Evolutionary conservation across 2,888 invertebrate species (phyloP).

Genomic region (Ennomos erosarius): DNA sequence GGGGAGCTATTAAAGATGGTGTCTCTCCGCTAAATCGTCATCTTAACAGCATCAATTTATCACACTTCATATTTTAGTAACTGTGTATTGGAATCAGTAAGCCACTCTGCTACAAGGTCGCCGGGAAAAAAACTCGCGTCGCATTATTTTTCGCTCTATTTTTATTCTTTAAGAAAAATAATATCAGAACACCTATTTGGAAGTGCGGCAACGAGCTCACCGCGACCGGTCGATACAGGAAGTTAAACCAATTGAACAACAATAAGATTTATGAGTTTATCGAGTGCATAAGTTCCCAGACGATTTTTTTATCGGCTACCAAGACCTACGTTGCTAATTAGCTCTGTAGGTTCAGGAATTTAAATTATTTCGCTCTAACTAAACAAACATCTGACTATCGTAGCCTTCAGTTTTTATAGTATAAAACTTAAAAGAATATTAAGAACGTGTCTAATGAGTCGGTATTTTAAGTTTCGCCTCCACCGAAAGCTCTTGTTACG

Average conservation of each 20-base stretch:
- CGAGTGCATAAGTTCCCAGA: slow-evolving; percentile 57
- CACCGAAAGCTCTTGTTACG: no score
- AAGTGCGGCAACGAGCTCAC: slow-evolving; percentile 61
- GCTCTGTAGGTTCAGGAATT: slow-evolving; percentile 16
- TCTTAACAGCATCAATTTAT: slow-evolving; percentile 72
- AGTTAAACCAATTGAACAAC: slow-evolving; percentile 77
- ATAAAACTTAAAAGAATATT: no score
- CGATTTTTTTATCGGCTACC: slow-evolving; percentile 38
- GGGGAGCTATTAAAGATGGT: slow-evolving; percentile 57
- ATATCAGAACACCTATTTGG: slow-evolving; percentile 81
- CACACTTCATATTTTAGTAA: slow-evolving; percentile 75
- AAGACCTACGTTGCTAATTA: slow-evolving; percentile 37
- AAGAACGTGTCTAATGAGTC: no score
- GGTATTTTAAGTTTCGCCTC: no score
- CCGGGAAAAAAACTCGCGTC: slow-evolving; percentile 71
- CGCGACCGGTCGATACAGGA: slow-evolving; percentile 79
- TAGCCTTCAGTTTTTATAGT: neutral
- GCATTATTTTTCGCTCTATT: slow-evolving; percentile 76
- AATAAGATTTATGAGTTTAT: slow-evolving; percentile 80
- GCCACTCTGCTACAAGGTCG: slow-evolving; percentile 80
- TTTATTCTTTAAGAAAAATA: slow-evolving; percentile 78
- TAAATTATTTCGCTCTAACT: slow-evolving; percentile 10
- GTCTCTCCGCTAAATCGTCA: slow-evolving; percentile 45
- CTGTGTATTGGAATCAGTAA: slow-evolving; percentile 77
- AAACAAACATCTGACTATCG: neutral